phyloP scores from a whole-genome alignment of 2,113 vertebrate genomes.

The Carlito syrichta region DNA sequence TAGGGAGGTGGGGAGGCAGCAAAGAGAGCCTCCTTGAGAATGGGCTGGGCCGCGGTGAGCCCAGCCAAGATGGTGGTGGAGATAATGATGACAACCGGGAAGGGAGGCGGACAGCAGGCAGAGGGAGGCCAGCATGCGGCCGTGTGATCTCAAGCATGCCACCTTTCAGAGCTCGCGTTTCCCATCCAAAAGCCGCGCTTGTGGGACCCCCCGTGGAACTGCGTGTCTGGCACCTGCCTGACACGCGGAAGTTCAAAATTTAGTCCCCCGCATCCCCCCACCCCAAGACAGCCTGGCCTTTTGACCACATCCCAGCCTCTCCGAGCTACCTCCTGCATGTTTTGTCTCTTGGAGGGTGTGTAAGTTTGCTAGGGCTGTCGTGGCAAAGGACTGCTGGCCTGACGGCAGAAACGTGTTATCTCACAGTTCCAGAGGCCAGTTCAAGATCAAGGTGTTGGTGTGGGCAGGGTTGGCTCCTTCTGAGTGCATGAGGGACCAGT shows the following conservation, averaged over 20 bases:
- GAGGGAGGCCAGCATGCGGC: background rate
- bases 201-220: background rate
- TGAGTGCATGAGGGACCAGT: background rate
- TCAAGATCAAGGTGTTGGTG: background rate
- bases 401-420: background rate
- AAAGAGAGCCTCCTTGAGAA: too few species aligned
- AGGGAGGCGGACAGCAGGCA: background rate
- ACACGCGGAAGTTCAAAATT: background rate
- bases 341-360: background rate
- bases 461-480: background rate
- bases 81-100: background rate
- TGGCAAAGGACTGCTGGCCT: too few species aligned
- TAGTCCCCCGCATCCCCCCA: too few species aligned
- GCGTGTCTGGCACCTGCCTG: background rate
- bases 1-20: background rate
- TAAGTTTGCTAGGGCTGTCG: background rate
- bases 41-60: rapidly evolving
- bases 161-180: background rate
- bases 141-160: background rate
- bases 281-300: background rate
- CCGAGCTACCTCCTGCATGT: background rate
- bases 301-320: background rate
- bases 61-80: too few species aligned
- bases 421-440: background rate
- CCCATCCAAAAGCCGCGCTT: background rate